Conservation (phyloP, 2,797 vertebrate species). For the Miichthys miiuy region DNA sequence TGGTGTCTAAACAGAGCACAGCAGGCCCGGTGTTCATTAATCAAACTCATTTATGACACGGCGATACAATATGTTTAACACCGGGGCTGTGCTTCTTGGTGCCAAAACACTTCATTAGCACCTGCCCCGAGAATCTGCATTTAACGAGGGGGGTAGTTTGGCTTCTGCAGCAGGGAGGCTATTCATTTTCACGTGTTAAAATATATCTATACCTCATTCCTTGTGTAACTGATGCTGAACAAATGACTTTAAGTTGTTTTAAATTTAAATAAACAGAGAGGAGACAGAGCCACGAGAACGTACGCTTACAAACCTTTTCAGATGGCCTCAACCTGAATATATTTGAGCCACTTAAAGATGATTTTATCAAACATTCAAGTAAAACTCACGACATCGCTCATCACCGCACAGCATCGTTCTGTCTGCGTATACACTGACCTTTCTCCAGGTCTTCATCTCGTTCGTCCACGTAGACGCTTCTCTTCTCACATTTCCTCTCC, state of each 20-base stretch:
- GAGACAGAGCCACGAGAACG: not conserved
- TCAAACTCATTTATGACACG: not conserved
- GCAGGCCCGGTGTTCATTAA: not conserved
- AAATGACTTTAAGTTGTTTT: not conserved
- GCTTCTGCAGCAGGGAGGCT: not conserved
- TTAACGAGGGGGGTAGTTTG: not conserved
- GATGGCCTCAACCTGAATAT: not conserved
- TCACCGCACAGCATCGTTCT: too few relatives aligned
- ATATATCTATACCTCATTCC: not conserved
- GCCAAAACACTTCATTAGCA: not conserved
- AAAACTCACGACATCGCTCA: too few relatives aligned
- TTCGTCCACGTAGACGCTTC: constrained; percentile 95
- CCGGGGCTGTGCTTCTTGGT: too few relatives aligned
- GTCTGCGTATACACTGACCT: constrained; percentile 66
- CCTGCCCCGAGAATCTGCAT: not conserved
- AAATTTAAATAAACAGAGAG: not conserved
- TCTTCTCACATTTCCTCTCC: constrained; percentile 97
- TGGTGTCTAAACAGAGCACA: constrained; percentile 88
- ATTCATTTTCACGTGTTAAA: not conserved
- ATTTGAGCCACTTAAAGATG: too few relatives aligned
- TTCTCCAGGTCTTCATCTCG: constrained; percentile 97
- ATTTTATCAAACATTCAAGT: not conserved
- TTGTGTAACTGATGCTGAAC: not conserved
- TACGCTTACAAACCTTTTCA: not conserved
- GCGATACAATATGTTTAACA: not conserved